These are phyloP conservation scores for Orestias chungarensis DNA, from an alignment of 2,797 vertebrate genomes.

Conservation along the genomic window DNA sequence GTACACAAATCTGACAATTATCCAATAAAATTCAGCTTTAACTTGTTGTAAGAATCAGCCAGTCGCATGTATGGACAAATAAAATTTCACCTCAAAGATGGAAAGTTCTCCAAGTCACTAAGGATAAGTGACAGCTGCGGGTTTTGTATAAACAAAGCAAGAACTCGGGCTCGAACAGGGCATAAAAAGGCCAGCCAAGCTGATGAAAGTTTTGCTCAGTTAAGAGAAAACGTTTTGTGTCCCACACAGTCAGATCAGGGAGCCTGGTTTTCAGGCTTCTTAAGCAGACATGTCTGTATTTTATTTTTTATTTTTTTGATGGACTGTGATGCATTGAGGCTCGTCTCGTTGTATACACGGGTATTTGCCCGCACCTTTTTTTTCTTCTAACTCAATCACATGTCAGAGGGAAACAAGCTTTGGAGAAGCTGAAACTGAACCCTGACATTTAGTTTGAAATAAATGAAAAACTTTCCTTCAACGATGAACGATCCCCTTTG, in stretches of 20 bases:
- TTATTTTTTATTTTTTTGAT: background rate
- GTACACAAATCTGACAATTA: background rate
- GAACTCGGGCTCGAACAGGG: background rate
- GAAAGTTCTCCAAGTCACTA: slow-evolving; percentile 3
- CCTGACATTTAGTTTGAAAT: slow-evolving; percentile 33
- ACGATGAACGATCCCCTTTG: slow-evolving; percentile 17
- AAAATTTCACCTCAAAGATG: background rate
- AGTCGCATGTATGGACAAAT: background rate
- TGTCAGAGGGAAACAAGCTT: slow-evolving; percentile 7
- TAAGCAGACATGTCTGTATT: slow-evolving; percentile 13
- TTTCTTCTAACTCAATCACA: slow-evolving; percentile 8
- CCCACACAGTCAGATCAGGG: slow-evolving; percentile 17
- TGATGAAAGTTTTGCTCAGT: slow-evolving; percentile 20
- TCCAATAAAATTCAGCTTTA: background rate
- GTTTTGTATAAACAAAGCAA: slow-evolving; percentile 10
- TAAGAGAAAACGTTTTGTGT: slow-evolving; percentile 15
- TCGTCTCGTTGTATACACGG: slow-evolving; percentile 20
- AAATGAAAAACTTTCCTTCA: slow-evolving; percentile 23
- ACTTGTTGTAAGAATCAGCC: background rate
- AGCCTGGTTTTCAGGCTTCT: slow-evolving; percentile 24
- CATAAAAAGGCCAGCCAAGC: slow-evolving; percentile 10
- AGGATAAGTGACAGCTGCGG: background rate
- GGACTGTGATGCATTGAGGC: slow-evolving; percentile 26
- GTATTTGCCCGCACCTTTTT: slow-evolving; percentile 3
- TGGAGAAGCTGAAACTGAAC: slow-evolving; percentile 25